These are phyloP conservation scores for Phenacoccus solenopsis DNA, from an alignment of 1,140 invertebrate genomes.

Conservation along the genomic window DNA sequence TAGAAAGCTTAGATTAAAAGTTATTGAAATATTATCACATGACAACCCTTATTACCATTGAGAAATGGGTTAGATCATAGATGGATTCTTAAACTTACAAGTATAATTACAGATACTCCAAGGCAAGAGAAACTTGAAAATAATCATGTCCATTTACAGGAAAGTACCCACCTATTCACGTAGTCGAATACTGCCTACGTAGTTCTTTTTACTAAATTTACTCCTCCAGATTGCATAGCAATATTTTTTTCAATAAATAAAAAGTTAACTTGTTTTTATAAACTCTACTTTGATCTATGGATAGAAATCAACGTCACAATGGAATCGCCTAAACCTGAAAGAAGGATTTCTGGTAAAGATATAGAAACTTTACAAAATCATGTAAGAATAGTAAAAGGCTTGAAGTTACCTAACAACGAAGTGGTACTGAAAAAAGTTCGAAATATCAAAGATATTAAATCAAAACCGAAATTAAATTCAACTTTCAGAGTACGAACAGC, in stretches of 20 bases:
- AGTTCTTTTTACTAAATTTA: neutral
- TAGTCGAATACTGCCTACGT: no score
- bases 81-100: no score
- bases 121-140: no score
- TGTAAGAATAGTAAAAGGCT: neutral
- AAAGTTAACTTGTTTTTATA: neutral
- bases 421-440: neutral
- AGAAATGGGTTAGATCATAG: no score
- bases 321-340: neutral
- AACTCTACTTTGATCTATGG: neutral
- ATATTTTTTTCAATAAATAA: no score
- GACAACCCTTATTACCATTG: no score
- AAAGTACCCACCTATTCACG: no score
- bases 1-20: no score
- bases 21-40: no score
- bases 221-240: no score
- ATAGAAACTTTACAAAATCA: neutral
- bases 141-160: no score
- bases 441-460: neutral
- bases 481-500: neutral
- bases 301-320: neutral
- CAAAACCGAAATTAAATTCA: neutral
- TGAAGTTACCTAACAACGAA: neutral
- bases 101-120: no score
- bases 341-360: neutral